These are phyloP conservation scores for Colistium nudipinnis DNA, from an alignment of 2,113 vertebrate species.

Conservation along the genomic window DNA sequence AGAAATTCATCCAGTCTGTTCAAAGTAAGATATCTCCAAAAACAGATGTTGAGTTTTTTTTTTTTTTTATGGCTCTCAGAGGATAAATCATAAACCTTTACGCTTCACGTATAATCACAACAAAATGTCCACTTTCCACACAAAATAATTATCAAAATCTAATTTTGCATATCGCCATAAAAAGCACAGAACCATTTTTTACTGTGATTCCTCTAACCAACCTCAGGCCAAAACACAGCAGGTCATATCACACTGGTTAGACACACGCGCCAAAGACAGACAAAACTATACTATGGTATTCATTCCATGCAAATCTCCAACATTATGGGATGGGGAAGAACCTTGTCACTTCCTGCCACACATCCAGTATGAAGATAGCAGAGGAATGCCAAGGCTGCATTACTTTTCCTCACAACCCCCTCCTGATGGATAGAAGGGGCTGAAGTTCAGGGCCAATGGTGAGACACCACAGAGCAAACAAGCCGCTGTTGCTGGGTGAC, in stretches of 20 bases:
- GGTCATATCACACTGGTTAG: not conserved
- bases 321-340: not conserved
- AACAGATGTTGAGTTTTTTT: not conserved
- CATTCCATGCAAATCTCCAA: not conserved
- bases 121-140: not conserved
- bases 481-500: conserved; percentile 54
- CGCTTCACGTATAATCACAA: not conserved
- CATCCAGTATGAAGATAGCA: conserved; percentile 30
- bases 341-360: not conserved
- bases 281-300: not conserved
- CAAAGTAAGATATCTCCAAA: conserved; percentile 1
- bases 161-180: not conserved
- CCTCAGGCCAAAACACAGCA: not conserved
- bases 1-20: conserved; percentile 5
- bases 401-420: conserved; percentile 52
- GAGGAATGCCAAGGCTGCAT: conserved; percentile 59
- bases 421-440: conserved; percentile 36
- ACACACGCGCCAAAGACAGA: not conserved
- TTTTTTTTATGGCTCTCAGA: not conserved
- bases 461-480: conserved; percentile 45
- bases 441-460: conserved; percentile 49
- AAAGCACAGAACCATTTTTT: not conserved
- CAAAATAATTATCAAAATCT: not conserved
- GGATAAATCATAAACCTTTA: not conserved
- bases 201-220: not conserved